A percentile compares a stretch with the other conserved stretches of the same genome.
phyloP scores from a whole-genome alignment of 2,888 invertebrate genomes.

The Pimpla rufipes region DNA sequence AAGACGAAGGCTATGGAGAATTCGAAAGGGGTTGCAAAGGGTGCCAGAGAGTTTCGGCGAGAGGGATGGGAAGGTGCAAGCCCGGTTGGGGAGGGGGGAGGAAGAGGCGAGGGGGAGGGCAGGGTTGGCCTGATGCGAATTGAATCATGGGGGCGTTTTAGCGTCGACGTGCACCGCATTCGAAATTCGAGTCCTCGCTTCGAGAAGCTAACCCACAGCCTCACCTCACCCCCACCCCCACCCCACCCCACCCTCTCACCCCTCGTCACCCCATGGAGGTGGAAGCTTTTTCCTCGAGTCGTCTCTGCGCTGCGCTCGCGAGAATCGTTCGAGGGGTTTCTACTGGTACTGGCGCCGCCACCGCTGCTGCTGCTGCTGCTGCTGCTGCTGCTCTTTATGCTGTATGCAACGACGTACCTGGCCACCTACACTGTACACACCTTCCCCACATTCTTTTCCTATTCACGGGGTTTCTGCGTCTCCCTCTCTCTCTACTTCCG shows the following conservation, averaged over 20 bases:
- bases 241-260: conserved; percentile 20
- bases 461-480: conserved; percentile 70
- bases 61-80: conserved; percentile 33
- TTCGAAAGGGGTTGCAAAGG: conserved; percentile 36
- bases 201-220: conserved; percentile 61
- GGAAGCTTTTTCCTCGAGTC: conserved; percentile 59
- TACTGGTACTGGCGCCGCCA: background rate
- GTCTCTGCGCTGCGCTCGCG: conserved; percentile 35
- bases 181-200: conserved; percentile 78
- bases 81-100: conserved; percentile 18
- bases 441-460: conserved; percentile 65
- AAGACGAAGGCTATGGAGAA: conserved; percentile 38
- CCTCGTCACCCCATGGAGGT: conserved; percentile 34
- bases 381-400: conserved; percentile 61
- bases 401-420: conserved; percentile 70
- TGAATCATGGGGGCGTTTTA: conserved; percentile 85
- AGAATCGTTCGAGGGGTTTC: conserved; percentile 43
- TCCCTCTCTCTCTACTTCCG: conserved; percentile 26
- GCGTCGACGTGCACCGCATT: conserved; percentile 83
- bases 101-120: conserved; percentile 41
- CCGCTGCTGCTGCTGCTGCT: background rate
- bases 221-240: conserved; percentile 26
- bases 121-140: conserved; percentile 82
- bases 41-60: conserved; percentile 43
- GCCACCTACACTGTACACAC: conserved; percentile 70